Percentiles rank a stretch among this genome's conserved stretches.
phyloP scores from a whole-genome alignment of 2,113 vertebrate species.

The Crotalus helleri region DNA sequence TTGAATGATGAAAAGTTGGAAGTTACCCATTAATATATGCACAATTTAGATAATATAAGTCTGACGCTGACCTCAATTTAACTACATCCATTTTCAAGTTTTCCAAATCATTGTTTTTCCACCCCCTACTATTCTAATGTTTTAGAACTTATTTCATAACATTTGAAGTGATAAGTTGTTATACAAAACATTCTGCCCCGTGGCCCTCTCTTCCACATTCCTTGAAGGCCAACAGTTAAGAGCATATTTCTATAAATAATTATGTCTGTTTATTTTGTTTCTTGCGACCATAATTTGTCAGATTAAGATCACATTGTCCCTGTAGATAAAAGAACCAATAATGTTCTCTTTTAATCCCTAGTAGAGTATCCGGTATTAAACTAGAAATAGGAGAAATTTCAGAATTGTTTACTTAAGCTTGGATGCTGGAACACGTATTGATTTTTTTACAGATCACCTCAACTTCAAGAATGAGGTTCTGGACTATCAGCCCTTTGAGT shows the following conservation, averaged over 20 bases:
- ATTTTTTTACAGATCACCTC: not conserved
- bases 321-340: not conserved
- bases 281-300: not conserved
- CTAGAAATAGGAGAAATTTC: not conserved
- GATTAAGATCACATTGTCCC: not conserved
- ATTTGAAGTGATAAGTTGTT: not conserved
- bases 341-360: not conserved
- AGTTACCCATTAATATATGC: not conserved
- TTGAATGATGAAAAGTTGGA: not conserved
- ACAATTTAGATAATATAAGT: not conserved
- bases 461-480: not conserved
- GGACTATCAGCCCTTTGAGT: not conserved
- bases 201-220: not conserved
- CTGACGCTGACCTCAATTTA: not conserved
- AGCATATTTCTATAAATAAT: not conserved
- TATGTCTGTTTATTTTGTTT: not conserved
- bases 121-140: not conserved
- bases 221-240: not conserved
- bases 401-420: not conserved
- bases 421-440: not conserved
- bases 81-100: not conserved
- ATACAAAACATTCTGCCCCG: not conserved
- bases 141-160: not conserved
- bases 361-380: not conserved
- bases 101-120: rapidly evolving